These are phyloP conservation scores for Troilus luridus DNA, from an alignment of 2,888 invertebrate genomes.

Conservation along the genomic window DNA sequence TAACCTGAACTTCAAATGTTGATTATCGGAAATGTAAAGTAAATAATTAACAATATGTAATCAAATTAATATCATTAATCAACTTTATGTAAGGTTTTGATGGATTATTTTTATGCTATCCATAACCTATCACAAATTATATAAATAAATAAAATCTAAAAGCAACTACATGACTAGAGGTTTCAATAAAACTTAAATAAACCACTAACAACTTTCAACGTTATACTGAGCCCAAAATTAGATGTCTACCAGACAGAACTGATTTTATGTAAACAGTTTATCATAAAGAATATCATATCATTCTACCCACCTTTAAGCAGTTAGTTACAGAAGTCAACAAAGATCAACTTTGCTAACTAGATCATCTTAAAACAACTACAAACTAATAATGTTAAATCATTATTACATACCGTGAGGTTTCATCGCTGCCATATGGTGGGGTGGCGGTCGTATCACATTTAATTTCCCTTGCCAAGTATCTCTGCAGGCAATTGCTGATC, in stretches of 20 bases:
- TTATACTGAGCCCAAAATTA: neutral
- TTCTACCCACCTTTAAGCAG: neutral
- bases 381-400: neutral
- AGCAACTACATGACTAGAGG: neutral
- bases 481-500: constrained; percentile 66
- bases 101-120: neutral
- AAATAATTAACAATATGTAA: neutral
- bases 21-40: neutral
- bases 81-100: neutral
- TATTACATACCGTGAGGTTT: constrained; percentile 70
- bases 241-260: neutral
- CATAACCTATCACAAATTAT: neutral
- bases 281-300: neutral
- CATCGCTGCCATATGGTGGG: constrained; percentile 72
- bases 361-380: neutral
- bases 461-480: constrained; percentile 67
- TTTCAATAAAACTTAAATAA: neutral
- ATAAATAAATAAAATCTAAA: neutral
- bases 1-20: neutral
- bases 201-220: neutral
- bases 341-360: neutral
- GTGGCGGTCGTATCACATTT: constrained; percentile 66
- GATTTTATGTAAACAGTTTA: neutral
- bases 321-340: neutral
- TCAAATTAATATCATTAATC: neutral